Conservation (phyloP, 2,113 vertebrate species). For the Callithrix jacchus region DNA sequence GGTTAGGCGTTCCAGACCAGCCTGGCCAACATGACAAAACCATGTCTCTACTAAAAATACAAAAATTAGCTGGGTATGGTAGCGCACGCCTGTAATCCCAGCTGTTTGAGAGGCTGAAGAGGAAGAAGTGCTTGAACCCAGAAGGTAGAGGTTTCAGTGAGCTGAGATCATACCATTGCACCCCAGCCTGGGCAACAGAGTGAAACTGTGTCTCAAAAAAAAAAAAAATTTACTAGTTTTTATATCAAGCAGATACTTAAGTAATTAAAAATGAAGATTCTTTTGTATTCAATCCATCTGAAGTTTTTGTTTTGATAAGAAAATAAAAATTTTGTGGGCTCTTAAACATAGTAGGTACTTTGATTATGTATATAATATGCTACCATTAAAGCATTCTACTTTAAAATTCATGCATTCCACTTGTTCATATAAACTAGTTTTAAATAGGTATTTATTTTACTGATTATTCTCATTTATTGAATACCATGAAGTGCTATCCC, state of each 20-base stretch:
- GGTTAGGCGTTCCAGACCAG: no score
- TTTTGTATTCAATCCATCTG: slow-evolving; percentile 19
- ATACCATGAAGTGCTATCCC: background rate
- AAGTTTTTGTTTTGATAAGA: slow-evolving; percentile 18
- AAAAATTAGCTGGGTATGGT: no score
- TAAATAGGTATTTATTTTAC: background rate
- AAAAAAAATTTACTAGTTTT: background rate
- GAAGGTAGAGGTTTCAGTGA: no score
- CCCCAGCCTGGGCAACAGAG: no score
- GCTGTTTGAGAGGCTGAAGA: no score
- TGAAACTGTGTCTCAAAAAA: no score
- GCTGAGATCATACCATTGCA: no score
- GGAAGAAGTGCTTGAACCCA: no score
- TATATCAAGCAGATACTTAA: background rate
- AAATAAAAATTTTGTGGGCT: slow-evolving; percentile 21
- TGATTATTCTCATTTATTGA: background rate
- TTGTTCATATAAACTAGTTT: background rate
- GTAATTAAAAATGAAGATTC: background rate
- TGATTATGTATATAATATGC: background rate
- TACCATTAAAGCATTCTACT: background rate
- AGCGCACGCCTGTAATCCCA: no score
- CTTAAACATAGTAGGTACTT: background rate
- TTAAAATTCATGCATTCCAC: background rate
- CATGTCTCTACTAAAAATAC: no score
- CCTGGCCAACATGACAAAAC: no score